phyloP scores from a whole-genome alignment of 2,113 vertebrate species.

The Aramus guarauna region DNA sequence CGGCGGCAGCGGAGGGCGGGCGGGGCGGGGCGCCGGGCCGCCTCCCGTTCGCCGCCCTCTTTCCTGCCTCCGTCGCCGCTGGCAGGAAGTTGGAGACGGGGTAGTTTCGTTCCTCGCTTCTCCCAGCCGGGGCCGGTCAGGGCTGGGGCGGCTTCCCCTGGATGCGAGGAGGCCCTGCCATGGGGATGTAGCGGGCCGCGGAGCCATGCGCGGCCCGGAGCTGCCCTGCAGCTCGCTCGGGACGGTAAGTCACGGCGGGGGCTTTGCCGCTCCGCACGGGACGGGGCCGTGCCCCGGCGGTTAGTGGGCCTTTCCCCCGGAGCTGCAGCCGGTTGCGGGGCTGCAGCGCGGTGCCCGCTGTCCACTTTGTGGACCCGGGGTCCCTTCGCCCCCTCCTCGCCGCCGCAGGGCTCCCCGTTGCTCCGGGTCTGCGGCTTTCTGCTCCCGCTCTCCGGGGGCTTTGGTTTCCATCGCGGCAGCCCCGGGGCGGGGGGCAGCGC shows the following conservation, averaged over 20 bases:
- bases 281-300: neutral
- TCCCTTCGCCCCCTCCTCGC: neutral
- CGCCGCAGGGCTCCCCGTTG: neutral
- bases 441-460: neutral
- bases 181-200: conserved; percentile 23
- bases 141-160: neutral
- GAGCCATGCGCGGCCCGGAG: conserved; percentile 39
- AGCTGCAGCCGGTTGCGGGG: neutral
- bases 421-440: neutral
- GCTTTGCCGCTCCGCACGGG: neutral
- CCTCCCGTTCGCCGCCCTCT: neutral
- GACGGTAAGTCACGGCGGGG: conserved; percentile 25
- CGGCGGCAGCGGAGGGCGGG: neutral
- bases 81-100: conserved; percentile 18
- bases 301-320: neutral
- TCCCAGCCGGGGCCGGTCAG: neutral
- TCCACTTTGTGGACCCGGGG: neutral
- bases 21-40: neutral
- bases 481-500: neutral
- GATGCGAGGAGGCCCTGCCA: neutral
- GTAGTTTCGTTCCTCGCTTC: neutral
- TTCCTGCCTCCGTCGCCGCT: neutral
- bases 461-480: neutral
- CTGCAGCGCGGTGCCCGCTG: neutral
- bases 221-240: conserved; percentile 12